Conservation (phyloP, 2,888 invertebrate genomes). For the Xestia ashworthii region DNA sequence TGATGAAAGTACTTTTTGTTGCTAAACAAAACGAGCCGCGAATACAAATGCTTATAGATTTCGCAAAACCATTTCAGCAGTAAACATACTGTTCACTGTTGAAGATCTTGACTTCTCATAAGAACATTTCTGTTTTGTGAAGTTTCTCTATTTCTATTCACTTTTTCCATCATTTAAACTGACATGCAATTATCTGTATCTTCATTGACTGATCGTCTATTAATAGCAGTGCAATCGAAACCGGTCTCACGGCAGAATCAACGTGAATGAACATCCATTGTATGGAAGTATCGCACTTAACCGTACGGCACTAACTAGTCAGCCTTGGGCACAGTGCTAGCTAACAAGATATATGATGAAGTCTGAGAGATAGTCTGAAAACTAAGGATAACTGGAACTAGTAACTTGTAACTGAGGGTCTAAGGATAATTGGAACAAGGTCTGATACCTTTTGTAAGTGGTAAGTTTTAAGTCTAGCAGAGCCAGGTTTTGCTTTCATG, state of each 20-base stretch:
- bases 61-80: constrained; percentile 1
- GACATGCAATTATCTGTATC: constrained; percentile 24
- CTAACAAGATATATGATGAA: constrained; percentile 46
- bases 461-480: not conserved
- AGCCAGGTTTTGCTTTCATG: not conserved
- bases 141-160: not conserved
- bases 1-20: constrained; percentile 18
- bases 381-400: not conserved
- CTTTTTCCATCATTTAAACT: not conserved
- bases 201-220: constrained; percentile 52
- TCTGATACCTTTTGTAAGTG: not conserved
- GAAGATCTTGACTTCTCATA: not conserved
- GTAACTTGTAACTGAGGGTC: not conserved
- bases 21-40: not conserved
- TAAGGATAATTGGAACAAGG: not conserved
- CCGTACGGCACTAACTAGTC: constrained; percentile 50
- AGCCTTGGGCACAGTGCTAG: constrained; percentile 49
- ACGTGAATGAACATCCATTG: constrained; percentile 63
- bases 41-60: constrained; percentile 20
- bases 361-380: not conserved
- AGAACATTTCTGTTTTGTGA: not conserved
- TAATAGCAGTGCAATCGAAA: constrained; percentile 57
- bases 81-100: not conserved
- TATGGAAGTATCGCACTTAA: constrained; percentile 53
- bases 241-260: constrained; percentile 52